Evolutionary conservation across 2,113 vertebrate genomes (phyloP).

Genomic region (Melozone crissalis): DNA sequence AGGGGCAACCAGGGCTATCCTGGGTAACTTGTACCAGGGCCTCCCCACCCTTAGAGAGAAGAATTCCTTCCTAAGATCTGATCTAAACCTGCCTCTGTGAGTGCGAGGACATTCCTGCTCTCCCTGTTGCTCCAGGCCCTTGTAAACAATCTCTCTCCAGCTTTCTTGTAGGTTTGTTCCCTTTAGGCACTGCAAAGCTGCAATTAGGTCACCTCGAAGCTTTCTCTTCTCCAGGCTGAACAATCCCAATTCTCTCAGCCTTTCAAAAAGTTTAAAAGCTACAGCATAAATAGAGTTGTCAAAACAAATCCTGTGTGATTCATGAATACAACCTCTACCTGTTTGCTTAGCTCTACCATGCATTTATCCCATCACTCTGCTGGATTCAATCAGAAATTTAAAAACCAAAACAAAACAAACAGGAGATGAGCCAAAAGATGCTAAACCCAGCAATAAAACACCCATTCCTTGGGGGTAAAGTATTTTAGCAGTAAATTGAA

Average conservation of each 20-base stretch:
- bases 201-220: background rate
- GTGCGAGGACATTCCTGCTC: background rate
- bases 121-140: background rate
- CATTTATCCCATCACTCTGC: background rate
- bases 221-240: background rate
- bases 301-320: background rate
- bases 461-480: background rate
- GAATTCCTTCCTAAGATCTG: background rate
- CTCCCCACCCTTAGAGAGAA: background rate
- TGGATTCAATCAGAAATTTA: background rate
- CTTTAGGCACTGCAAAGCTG: background rate
- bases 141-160: background rate
- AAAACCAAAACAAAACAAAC: background rate
- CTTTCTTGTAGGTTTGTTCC: background rate
- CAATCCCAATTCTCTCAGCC: background rate
- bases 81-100: background rate
- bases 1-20: background rate
- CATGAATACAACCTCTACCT: background rate
- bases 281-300: background rate
- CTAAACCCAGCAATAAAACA: background rate
- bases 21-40: background rate
- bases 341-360: background rate
- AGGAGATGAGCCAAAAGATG: background rate
- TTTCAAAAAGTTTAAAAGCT: slow-evolving; percentile 7
- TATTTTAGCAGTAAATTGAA: background rate